phyloP scores from a whole-genome alignment of 1,140 invertebrate species.

The Pomacea maculata region DNA sequence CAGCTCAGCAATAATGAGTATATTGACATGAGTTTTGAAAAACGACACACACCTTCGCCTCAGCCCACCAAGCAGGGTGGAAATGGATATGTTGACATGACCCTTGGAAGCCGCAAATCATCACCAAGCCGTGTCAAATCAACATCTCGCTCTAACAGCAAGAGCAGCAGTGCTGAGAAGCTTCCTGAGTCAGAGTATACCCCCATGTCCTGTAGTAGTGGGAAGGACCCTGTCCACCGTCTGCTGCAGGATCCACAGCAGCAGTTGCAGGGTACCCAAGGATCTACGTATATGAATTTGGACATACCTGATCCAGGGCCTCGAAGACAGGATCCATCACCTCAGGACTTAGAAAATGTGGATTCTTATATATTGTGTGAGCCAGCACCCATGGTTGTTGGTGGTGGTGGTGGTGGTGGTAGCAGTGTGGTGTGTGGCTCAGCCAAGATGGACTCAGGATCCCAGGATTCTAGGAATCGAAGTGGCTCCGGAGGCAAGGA shows the following conservation, averaged over 20 bases:
- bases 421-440: not conserved
- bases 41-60: slow-evolving; percentile 39
- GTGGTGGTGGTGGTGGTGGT: not conserved
- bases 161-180: slow-evolving; percentile 27
- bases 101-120: slow-evolving; percentile 30
- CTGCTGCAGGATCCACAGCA: not conserved
- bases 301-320: slow-evolving; percentile 13
- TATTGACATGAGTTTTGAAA: slow-evolving; percentile 50
- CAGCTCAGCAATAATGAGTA: slow-evolving; percentile 33
- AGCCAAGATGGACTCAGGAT: not conserved
- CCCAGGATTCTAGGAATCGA: not conserved
- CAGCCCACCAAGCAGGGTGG: slow-evolving; percentile 25
- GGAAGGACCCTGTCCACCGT: not conserved
- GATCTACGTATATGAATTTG: slow-evolving; percentile 22
- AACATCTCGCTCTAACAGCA: slow-evolving; percentile 20
- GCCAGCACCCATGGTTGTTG: not conserved
- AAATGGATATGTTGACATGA: slow-evolving; percentile 54
- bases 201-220: not conserved
- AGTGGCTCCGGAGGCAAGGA: slow-evolving; percentile 22
- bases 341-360: slow-evolving; percentile 24
- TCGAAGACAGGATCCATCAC: not conserved
- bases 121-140: slow-evolving; percentile 18
- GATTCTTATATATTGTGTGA: slow-evolving; percentile 34
- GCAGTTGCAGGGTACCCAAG: not conserved
- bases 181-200: slow-evolving; percentile 17